A percentile compares a stretch with the other conserved stretches of the same genome.
Conservation (phyloP, 2,113 vertebrate genomes). For the Zonotrichia leucophrys region DNA sequence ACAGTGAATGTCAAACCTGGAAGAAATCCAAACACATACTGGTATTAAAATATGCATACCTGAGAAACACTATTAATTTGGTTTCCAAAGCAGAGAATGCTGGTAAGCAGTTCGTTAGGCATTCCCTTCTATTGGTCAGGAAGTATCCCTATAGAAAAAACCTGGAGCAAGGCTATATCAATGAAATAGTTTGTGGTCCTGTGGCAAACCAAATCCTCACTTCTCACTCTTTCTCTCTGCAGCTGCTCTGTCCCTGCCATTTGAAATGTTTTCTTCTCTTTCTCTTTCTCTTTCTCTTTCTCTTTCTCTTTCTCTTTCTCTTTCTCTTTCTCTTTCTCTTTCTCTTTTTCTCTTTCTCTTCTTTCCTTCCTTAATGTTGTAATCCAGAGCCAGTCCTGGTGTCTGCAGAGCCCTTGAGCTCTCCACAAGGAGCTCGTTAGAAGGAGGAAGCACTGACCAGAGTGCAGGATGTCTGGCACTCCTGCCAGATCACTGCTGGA, state of each 20-base stretch:
- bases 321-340: background rate
- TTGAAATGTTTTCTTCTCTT: background rate
- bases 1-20: constrained; percentile 4
- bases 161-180: background rate
- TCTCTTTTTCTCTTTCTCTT: background rate
- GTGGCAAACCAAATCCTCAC: background rate
- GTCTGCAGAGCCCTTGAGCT: background rate
- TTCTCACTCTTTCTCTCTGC: background rate
- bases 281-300: background rate
- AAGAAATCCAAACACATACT: constrained; percentile 7
- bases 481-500: background rate
- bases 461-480: background rate
- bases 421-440: background rate
- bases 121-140: background rate
- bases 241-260: background rate
- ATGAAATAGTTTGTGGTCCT: background rate
- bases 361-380: background rate
- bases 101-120: background rate
- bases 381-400: background rate
- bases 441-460: background rate
- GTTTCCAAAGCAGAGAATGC: background rate
- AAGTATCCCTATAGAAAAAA: background rate
- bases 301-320: background rate
- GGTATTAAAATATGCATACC: background rate
- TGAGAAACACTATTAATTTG: background rate